Evolutionary conservation across 2,797 vertebrate genomes (phyloP), one percentile per base, ranked within the genome.

Genomic region (Eurystomus glaucurus): DNA sequence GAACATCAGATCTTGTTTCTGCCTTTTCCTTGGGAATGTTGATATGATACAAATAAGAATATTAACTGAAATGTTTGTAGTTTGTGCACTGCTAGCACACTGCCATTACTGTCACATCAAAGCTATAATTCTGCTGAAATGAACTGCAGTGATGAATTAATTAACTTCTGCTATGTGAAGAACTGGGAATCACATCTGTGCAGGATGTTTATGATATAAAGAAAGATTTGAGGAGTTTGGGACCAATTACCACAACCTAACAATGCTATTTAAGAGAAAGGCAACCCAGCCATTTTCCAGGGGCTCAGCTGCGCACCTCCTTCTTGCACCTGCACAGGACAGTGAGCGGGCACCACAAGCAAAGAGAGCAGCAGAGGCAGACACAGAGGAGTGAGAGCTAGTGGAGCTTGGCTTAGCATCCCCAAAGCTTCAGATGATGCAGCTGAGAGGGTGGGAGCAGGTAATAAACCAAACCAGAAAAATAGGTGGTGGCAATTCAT

Each of bases 171-270:
- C 72, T 69, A 7, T 65, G 58, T 60, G 46, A 72, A 29, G 58
- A 84, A 78, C 25, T 72, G 55, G 21, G 41, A 85, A 58, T 90
- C 69, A 92, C 70, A 92, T 84, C 74, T 96, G 58, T 79, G 72
- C 17, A 74, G 83, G 87, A 92, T 15, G 3, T 92, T 92, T 85
- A 79, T 57, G 16, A 75, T 64, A 57, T 16, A 60, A 72, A 62
- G 51, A 86, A 81, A 55, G 54, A 87, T 50, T 80, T 79, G 43
- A 92, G 64, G 60, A 82, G 11, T 70, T 87, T 79, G 60, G 74
- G 58, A 79, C 9, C 16, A 89, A 87, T 79, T 93, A 80, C 14
- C 33, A 80, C 64, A 54, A 70, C 77, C 46, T 54, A 90, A 70
- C 26, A 25, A 72, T 20, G 35, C 20, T 31, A 93, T 62, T 76